Percentiles rank a stretch among this genome's conserved stretches.
Evolutionary conservation across 1,140 invertebrate species (phyloP).

Genomic region (Leptinotarsa defecta): DNA sequence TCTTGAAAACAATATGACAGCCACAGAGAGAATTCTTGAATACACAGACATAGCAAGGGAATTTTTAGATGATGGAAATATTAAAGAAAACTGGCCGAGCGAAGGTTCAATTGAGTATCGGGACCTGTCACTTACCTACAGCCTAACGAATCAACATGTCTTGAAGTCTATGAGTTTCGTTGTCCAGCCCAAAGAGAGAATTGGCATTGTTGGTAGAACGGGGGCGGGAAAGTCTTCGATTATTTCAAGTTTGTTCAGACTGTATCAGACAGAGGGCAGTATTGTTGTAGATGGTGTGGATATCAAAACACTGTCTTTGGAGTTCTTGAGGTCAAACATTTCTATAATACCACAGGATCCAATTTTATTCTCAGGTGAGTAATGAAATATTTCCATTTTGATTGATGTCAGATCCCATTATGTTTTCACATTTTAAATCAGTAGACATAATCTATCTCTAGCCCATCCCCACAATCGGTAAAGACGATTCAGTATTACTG

Average conservation of each 20-base stretch:
- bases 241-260: slow-evolving; percentile 71
- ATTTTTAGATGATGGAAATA: slow-evolving; percentile 44
- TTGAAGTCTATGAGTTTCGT: slow-evolving; percentile 74
- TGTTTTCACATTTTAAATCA: too few relatives aligned
- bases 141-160: slow-evolving; percentile 62
- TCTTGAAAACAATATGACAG: slow-evolving; percentile 78
- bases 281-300: slow-evolving; percentile 67
- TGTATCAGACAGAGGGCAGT: slow-evolving; percentile 59
- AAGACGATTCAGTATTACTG: too few relatives aligned
- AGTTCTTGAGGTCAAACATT: slow-evolving; percentile 69
- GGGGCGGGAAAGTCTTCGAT: slow-evolving; percentile 85
- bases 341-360: slow-evolving; percentile 71
- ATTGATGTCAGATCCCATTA: too few relatives aligned
- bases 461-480: too few relatives aligned
- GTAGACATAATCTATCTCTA: too few relatives aligned
- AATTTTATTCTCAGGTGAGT: slow-evolving; percentile 62
- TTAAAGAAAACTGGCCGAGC: slow-evolving; percentile 70
- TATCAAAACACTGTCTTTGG: slow-evolving; percentile 65
- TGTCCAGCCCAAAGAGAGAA: slow-evolving; percentile 64
- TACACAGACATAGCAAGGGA: slow-evolving; percentile 63
- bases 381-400: too few relatives aligned
- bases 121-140: slow-evolving; percentile 69
- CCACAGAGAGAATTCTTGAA: slow-evolving; percentile 76
- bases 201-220: slow-evolving; percentile 79
- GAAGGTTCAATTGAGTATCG: slow-evolving; percentile 71